Evolutionary conservation across 2,113 vertebrate species (phyloP).

Genomic region (Mugil cephalus): DNA sequence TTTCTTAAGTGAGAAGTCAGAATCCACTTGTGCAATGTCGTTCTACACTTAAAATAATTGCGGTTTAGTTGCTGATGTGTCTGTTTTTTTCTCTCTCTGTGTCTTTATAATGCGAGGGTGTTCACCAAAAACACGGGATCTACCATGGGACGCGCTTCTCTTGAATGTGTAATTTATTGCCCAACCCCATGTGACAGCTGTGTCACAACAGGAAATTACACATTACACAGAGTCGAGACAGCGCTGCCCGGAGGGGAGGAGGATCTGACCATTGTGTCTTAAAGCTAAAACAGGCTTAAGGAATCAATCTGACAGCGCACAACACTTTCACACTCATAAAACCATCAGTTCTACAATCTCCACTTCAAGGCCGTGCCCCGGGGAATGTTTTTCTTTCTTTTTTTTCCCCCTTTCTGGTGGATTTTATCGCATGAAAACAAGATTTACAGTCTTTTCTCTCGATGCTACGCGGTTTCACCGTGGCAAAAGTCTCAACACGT

Average conservation of each 20-base stretch:
- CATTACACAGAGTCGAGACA: conserved; percentile 25
- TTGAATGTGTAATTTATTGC: conserved; percentile 45
- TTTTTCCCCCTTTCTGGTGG: conserved; percentile 8
- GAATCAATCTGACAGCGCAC: conserved; percentile 47
- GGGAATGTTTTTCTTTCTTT: conserved; percentile 14
- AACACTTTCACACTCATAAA: conserved; percentile 43
- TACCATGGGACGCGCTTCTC: conserved; percentile 48
- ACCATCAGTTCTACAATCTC: conserved; percentile 44
- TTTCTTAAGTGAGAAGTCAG: not conserved
- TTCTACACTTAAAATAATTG: not conserved
- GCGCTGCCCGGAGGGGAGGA: conserved; percentile 24
- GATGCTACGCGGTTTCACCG: not conserved
- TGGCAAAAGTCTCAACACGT: not conserved
- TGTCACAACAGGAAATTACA: conserved; percentile 72
- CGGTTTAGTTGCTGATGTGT: not conserved
- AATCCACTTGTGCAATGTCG: not conserved
- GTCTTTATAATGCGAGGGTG: conserved; percentile 14
- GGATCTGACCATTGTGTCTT: conserved; percentile 41
- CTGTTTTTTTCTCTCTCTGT: not conserved
- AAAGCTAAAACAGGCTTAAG: conserved; percentile 35
- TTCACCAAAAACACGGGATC: conserved; percentile 55
- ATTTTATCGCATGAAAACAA: conserved; percentile 20
- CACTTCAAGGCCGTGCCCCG: conserved; percentile 29
- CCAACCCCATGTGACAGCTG: conserved; percentile 42
- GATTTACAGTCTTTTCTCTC: not conserved